Evolutionary conservation across 2,797 vertebrate species (phyloP).

Genomic region (Crenuchus spilurus): DNA sequence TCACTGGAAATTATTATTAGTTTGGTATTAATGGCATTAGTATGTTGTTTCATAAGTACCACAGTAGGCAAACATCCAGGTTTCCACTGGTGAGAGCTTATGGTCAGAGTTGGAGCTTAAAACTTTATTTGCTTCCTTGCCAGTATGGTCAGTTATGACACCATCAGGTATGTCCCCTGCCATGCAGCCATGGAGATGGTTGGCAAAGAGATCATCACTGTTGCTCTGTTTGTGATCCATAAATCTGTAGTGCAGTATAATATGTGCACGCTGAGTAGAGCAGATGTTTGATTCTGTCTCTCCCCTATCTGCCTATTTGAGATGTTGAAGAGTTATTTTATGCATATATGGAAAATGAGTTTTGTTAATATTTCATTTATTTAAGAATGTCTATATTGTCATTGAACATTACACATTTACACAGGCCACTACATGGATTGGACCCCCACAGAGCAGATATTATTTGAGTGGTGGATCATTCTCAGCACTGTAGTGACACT

Average conservation of each 20-base stretch:
- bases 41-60: conserved; percentile 27
- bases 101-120: conserved; percentile 9
- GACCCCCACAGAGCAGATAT: too few relatives aligned
- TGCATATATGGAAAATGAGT: too few relatives aligned
- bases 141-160: conserved; percentile 22
- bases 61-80: conserved; percentile 22
- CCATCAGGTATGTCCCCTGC: not conserved
- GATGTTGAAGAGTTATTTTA: too few relatives aligned
- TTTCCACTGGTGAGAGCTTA: conserved; percentile 42
- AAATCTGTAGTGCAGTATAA: not conserved
- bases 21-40: conserved; percentile 22
- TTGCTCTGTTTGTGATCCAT: conserved; percentile 12
- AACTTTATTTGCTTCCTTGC: conserved; percentile 15
- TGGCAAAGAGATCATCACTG: conserved; percentile 1
- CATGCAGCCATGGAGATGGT: conserved; percentile 18
- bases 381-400: too few relatives aligned
- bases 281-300: too few relatives aligned
- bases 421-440: too few relatives aligned
- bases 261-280: not conserved
- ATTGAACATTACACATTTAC: too few relatives aligned
- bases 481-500: too few relatives aligned
- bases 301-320: too few relatives aligned
- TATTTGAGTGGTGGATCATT: too few relatives aligned
- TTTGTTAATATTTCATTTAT: too few relatives aligned
- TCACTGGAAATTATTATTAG: conserved; percentile 19